Conservation (phyloP, 2,797 vertebrate genomes). For the Aplochiton taeniatus region DNA sequence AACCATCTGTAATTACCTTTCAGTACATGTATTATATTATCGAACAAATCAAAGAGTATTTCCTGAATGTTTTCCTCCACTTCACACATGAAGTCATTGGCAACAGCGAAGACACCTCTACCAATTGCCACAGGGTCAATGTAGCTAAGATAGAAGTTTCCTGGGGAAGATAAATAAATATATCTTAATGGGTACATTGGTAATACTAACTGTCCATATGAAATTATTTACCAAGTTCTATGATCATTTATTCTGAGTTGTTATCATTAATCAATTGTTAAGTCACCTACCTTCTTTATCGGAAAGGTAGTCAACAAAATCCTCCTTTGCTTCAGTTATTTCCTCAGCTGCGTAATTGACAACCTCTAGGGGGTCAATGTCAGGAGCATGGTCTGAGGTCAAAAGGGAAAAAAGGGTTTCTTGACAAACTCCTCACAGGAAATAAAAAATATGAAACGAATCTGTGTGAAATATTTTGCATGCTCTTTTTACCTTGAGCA, state of each 20-base stretch:
- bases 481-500: slow-evolving; percentile 91
- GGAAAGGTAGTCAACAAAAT: slow-evolving; percentile 63
- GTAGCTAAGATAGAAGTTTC: slow-evolving; percentile 68
- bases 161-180: slow-evolving; percentile 39
- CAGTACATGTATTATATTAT: slow-evolving; percentile 53
- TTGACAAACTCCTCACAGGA: not conserved
- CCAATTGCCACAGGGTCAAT: slow-evolving; percentile 66
- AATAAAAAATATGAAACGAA: no score
- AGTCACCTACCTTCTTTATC: slow-evolving; percentile 63
- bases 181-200: no score
- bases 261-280: not conserved
- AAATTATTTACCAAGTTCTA: no score
- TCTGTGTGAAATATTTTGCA: not conserved
- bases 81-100: slow-evolving; percentile 49
- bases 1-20: slow-evolving; percentile 51
- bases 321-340: slow-evolving; percentile 61
- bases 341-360: slow-evolving; percentile 66
- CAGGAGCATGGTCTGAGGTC: slow-evolving; percentile 65
- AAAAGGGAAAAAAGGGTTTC: not conserved
- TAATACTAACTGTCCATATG: not conserved
- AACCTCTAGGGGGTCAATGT: slow-evolving; percentile 65
- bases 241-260: not conserved
- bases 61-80: slow-evolving; percentile 47
- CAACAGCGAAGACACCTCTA: slow-evolving; percentile 46
- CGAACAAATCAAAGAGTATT: slow-evolving; percentile 51